A percentile compares a stretch with the other conserved stretches of the same genome.
phyloP scores from a whole-genome alignment of 2,797 vertebrate genomes.

The Saguinus oedipus region DNA sequence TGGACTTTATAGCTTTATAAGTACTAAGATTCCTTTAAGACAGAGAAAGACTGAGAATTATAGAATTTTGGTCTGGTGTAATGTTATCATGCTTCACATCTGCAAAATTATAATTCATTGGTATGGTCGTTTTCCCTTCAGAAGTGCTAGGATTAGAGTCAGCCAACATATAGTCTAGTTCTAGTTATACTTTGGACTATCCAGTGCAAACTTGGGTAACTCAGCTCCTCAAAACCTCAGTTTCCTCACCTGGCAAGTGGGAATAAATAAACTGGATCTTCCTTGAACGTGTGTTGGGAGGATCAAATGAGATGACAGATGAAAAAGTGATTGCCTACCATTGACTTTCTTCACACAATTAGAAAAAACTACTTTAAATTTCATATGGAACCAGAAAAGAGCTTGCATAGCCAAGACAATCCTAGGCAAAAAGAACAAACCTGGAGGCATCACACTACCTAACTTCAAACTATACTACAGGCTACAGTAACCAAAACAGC shows the following conservation, averaged over 20 bases:
- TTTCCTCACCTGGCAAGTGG: neutral
- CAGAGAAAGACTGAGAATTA: neutral
- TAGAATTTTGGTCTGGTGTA: neutral
- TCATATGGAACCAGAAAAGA: too few species aligned
- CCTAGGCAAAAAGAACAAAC: too few species aligned
- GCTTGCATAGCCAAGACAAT: too few species aligned
- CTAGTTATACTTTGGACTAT: neutral
- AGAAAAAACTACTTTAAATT: too few species aligned
- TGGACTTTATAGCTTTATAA: neutral
- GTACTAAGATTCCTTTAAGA: neutral
- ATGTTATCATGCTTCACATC: neutral
- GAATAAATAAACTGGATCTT: neutral
- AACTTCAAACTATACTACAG: too few species aligned
- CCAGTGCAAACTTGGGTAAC: neutral
- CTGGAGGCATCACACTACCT: too few species aligned
- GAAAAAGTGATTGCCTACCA: neutral
- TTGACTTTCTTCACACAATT: too few species aligned
- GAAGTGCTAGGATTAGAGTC: neutral
- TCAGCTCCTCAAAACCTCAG: neutral
- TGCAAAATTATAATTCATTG: neutral
- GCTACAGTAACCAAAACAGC: too few species aligned
- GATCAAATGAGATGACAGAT: neutral
- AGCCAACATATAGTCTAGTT: neutral
- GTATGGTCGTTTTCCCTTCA: neutral
- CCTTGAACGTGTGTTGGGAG: neutral